Conservation (phyloP, 23 tunicate species). For the Halocynthia roretzi region DNA sequence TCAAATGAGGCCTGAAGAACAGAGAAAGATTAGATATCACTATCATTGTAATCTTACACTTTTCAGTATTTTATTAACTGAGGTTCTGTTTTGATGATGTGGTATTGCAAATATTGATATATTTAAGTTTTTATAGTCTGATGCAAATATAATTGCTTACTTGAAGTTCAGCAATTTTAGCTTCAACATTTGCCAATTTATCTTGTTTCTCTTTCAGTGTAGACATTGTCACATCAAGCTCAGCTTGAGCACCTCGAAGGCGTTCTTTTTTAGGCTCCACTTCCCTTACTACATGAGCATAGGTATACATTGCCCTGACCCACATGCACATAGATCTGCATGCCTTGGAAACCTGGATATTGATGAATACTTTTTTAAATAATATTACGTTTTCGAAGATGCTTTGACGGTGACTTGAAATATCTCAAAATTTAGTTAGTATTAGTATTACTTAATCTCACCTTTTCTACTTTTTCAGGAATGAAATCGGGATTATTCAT, state of each 20-base stretch:
- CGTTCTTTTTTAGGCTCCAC: constrained; percentile 94
- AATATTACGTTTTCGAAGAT: neutral
- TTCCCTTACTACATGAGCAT: constrained; percentile 88
- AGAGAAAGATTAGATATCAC: neutral
- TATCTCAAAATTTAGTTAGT: neutral
- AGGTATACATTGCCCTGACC: constrained; percentile 98
- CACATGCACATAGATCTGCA: constrained; percentile 98
- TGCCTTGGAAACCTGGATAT: constrained; percentile 85
- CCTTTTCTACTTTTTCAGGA: constrained; percentile 96
- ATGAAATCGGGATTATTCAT: constrained; percentile 84
- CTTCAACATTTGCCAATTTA: constrained; percentile 70
- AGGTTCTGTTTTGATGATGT: neutral
- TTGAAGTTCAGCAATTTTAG: constrained; percentile 84
- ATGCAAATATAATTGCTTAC: constrained; percentile 11
- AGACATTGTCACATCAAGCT: constrained; percentile 88
- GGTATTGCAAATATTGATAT: neutral
- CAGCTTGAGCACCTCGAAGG: constrained; percentile 84
- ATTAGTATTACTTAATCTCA: neutral
- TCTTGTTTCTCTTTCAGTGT: constrained; percentile 87
- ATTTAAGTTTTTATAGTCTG: neutral
- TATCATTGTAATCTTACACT: neutral
- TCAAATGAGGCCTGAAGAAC: constrained; percentile 77
- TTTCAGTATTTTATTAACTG: neutral
- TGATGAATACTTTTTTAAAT: neutral
- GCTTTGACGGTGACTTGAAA: neutral